phyloP scores from a whole-genome alignment of 2,888 invertebrate genomes.

The Piscicola geometra region DNA sequence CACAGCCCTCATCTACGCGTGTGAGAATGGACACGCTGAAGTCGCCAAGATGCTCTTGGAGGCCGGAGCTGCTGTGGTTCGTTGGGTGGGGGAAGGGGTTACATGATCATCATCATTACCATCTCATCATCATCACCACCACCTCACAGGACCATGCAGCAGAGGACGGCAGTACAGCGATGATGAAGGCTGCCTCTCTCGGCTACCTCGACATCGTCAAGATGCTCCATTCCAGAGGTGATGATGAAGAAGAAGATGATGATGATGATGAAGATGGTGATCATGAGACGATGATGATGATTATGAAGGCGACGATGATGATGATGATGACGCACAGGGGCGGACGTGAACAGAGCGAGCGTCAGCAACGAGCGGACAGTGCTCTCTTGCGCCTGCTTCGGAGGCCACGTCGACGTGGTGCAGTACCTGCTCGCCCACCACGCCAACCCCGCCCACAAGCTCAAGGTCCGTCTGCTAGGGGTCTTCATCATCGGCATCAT shows the following conservation, averaged over 20 bases:
- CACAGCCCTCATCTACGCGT: conserved; percentile 91
- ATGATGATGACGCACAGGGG: conserved; percentile 57
- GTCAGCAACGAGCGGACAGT: conserved; percentile 85
- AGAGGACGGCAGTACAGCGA: conserved; percentile 81
- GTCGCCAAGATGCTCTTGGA: conserved; percentile 86
- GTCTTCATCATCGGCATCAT: background rate
- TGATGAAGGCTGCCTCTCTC: conserved; percentile 98
- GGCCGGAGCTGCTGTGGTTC: conserved; percentile 73
- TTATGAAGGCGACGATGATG: no score
- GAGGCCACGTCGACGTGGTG: conserved; percentile 94
- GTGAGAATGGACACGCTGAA: conserved; percentile 96
- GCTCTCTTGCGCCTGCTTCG: conserved; percentile 93
- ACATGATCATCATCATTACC: background rate
- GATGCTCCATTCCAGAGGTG: conserved; percentile 51
- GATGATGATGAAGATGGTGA: no score
- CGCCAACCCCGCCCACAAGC: conserved; percentile 64
- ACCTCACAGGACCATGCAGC: conserved; percentile 86
- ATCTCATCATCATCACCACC: background rate
- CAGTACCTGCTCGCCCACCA: conserved; percentile 82
- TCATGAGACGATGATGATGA: no score
- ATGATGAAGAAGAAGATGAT: no score
- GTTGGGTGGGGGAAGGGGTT: background rate
- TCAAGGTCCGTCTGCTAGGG: conserved; percentile 4
- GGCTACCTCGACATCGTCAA: conserved; percentile 87
- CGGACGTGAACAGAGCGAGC: conserved; percentile 87